phyloP scores from a whole-genome alignment of 2,113 vertebrate genomes.

The Archocentrus centrarchus region DNA sequence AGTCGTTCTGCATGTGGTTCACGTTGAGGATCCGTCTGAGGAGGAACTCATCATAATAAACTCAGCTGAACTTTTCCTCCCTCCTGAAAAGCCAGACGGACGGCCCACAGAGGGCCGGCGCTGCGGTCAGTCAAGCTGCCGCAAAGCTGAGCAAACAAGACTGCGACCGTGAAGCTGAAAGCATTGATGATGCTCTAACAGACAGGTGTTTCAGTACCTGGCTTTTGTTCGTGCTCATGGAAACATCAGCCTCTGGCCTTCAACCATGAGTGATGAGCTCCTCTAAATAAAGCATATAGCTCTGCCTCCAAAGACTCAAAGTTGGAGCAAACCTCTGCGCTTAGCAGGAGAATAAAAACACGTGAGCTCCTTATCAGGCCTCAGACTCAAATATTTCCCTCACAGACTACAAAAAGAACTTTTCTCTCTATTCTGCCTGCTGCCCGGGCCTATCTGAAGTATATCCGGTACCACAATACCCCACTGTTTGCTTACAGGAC shows the following conservation, averaged over 20 bases:
- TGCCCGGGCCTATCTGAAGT: slow-evolving; percentile 42
- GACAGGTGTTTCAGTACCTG: slow-evolving; percentile 5
- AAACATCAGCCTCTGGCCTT: slow-evolving; percentile 5
- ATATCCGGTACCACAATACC: slow-evolving; percentile 64
- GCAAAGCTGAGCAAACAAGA: slow-evolving; percentile 74
- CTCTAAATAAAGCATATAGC: not conserved
- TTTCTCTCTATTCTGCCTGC: slow-evolving; percentile 41
- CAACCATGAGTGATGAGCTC: not conserved
- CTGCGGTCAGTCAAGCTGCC: slow-evolving; percentile 33
- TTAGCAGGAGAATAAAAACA: slow-evolving; percentile 12
- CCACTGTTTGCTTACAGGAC: slow-evolving; percentile 64
- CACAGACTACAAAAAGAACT: slow-evolving; percentile 26
- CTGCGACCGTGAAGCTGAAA: not conserved
- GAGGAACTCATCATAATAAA: slow-evolving; percentile 64
- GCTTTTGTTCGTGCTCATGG: slow-evolving; percentile 15
- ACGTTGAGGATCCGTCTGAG: slow-evolving; percentile 40
- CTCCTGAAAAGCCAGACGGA: slow-evolving; percentile 7
- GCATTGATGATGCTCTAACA: slow-evolving; percentile 13
- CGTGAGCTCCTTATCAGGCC: slow-evolving; percentile 37
- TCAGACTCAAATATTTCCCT: slow-evolving; percentile 27
- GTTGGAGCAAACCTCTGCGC: slow-evolving; percentile 3
- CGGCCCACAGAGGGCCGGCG: not conserved
- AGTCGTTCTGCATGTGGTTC: slow-evolving; percentile 51
- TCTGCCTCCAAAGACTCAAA: slow-evolving; percentile 28
- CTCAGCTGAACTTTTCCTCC: slow-evolving; percentile 27